These are phyloP conservation scores for Thereuonema tuberculata DNA, from an alignment of 1,140 invertebrate species.

Conservation along the genomic window DNA sequence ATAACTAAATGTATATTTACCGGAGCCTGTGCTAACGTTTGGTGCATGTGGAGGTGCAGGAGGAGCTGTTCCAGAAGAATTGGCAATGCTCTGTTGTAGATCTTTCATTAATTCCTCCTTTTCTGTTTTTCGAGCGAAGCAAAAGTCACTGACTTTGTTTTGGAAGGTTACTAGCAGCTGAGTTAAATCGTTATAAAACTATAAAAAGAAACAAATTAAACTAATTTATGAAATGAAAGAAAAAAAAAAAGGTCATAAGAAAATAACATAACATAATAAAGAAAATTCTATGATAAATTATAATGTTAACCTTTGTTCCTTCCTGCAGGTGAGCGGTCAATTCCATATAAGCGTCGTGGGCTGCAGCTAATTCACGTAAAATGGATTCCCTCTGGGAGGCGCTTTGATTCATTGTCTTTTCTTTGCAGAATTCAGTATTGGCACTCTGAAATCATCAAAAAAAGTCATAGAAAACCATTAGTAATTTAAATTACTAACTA, in stretches of 20 bases:
- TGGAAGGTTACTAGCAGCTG: slow-evolving; percentile 87
- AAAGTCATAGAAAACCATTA: neutral
- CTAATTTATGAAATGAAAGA: neutral
- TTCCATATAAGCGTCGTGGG: slow-evolving; percentile 83
- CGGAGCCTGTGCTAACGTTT: slow-evolving; percentile 15
- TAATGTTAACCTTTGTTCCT: slow-evolving; percentile 55
- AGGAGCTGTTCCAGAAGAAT: slow-evolving; percentile 34
- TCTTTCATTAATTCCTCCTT: slow-evolving; percentile 93
- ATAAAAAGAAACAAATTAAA: slow-evolving; percentile 20
- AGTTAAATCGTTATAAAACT: slow-evolving; percentile 96
- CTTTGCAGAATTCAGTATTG: slow-evolving; percentile 56
- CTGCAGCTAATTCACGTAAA: slow-evolving; percentile 70
- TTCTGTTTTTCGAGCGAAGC: slow-evolving; percentile 96
- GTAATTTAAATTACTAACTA: slow-evolving; percentile 3
- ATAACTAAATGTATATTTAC: slow-evolving; percentile 1
- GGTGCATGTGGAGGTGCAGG: slow-evolving; percentile 17
- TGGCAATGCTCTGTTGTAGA: slow-evolving; percentile 59
- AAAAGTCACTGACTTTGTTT: slow-evolving; percentile 95
- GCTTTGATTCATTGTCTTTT: slow-evolving; percentile 43
- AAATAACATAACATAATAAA: neutral
- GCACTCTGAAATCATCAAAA: slow-evolving; percentile 36
- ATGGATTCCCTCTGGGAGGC: slow-evolving; percentile 52
- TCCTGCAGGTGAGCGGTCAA: slow-evolving; percentile 80
- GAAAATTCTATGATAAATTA: too few species aligned
- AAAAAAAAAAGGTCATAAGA: neutral